Evolutionary conservation across 2,888 invertebrate genomes (phyloP).

Genomic region (Eupsilia transversa): DNA sequence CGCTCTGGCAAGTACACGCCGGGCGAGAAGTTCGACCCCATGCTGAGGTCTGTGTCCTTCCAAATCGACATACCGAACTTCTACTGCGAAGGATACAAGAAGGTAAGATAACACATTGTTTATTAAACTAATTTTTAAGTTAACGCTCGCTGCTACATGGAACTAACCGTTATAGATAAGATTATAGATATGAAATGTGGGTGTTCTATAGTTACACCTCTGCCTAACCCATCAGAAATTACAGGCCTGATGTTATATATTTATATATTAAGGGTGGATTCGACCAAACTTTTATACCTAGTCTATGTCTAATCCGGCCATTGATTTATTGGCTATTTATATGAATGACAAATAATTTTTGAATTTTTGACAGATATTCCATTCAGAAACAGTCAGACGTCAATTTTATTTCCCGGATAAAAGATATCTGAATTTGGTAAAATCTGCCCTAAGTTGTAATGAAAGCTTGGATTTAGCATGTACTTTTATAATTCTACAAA

Average conservation of each 20-base stretch:
- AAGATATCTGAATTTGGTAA: no score
- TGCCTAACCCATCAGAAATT: neutral
- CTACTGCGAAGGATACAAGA: constrained; percentile 76
- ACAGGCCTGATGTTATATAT: neutral
- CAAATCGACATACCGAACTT: constrained; percentile 54
- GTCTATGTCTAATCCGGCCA: no score
- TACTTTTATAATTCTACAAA: neutral
- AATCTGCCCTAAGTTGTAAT: neutral
- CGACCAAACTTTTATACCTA: no score
- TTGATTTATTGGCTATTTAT: no score
- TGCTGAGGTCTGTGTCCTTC: constrained; percentile 79
- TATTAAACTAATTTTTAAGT: constrained; percentile 13
- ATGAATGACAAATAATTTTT: no score
- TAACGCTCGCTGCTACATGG: neutral
- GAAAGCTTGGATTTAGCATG: neutral
- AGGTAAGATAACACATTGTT: constrained; percentile 63
- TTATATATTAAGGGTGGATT: no score
- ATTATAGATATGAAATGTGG: no score
- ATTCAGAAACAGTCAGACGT: no score
- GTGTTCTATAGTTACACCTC: neutral
- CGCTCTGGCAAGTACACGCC: constrained; percentile 76
- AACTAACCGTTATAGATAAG: no score
- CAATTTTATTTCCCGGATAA: no score
- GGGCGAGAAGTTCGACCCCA: constrained; percentile 81
- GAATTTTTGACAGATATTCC: no score